These are phyloP conservation scores for Urocyon cinereoargenteus DNA, from an alignment of 2,797 vertebrate species.

Conservation along the genomic window DNA sequence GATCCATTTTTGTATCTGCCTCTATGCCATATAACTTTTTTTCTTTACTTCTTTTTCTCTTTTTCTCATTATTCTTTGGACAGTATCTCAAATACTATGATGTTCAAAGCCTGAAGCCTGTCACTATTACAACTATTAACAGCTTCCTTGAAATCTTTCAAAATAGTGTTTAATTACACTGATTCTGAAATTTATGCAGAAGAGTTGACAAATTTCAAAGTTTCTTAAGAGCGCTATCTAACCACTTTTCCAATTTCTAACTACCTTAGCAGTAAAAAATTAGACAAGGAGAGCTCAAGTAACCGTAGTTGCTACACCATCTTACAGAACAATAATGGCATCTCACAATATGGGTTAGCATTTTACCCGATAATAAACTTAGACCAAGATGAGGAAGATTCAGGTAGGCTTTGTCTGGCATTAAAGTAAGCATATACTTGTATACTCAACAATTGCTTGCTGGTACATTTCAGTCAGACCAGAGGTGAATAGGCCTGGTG, in stretches of 20 bases:
- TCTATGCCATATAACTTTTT: no score
- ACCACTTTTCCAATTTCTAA: neutral
- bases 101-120: neutral
- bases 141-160: constrained; percentile 18
- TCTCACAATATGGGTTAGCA: neutral
- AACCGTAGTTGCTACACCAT: neutral
- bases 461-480: neutral
- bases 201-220: neutral
- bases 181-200: neutral
- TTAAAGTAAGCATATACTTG: neutral
- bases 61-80: constrained; percentile 7
- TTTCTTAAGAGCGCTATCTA: neutral
- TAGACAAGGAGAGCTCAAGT: neutral
- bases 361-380: neutral
- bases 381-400: neutral
- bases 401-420: neutral
- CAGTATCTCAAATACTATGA: neutral
- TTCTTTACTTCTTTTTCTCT: neutral
- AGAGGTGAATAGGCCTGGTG: neutral
- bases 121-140: neutral
- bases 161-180: constrained; percentile 11
- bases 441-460: neutral
- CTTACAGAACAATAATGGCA: neutral
- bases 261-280: neutral
- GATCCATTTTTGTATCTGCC: neutral